Evolutionary conservation across 37 sponge, comb jelly and placozoan genomes (phyloP).

Genomic region (Chondrosia reniformis): DNA sequence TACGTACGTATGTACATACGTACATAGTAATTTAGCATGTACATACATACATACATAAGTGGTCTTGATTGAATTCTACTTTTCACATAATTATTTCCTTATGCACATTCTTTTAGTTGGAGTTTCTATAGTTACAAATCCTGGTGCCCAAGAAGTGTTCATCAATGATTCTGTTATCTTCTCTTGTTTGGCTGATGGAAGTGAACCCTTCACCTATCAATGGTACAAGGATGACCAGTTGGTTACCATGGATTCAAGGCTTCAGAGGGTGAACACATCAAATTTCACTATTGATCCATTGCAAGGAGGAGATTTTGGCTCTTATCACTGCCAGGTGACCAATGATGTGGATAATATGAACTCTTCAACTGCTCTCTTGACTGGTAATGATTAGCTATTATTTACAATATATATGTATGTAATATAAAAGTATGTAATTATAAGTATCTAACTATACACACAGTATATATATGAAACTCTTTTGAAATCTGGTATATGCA

Average conservation of each 20-base stretch:
- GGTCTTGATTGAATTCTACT: too few relatives aligned
- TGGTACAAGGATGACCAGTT: conserved; percentile 17
- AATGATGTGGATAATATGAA: background rate
- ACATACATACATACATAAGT: too few relatives aligned
- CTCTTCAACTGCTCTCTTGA: background rate
- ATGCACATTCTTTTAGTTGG: too few relatives aligned
- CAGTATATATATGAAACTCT: too few relatives aligned
- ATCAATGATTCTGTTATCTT: background rate
- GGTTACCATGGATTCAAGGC: background rate
- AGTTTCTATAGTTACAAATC: background rate
- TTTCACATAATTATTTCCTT: too few relatives aligned
- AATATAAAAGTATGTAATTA: too few relatives aligned
- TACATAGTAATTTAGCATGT: too few relatives aligned
- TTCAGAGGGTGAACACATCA: background rate
- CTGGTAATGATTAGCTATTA: too few relatives aligned
- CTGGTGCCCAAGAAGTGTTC: background rate
- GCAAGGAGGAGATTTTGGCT: background rate
- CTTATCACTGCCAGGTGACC: background rate
- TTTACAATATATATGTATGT: too few relatives aligned
- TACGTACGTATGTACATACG: too few relatives aligned
- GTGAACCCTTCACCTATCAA: conserved; percentile 22
- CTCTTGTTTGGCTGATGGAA: conserved; percentile 7
- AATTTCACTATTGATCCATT: background rate
- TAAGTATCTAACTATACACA: too few relatives aligned
- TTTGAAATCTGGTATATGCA: background rate